Conservation (phyloP, 2,113 vertebrate species). For the Ginglymostoma cirratum region DNA sequence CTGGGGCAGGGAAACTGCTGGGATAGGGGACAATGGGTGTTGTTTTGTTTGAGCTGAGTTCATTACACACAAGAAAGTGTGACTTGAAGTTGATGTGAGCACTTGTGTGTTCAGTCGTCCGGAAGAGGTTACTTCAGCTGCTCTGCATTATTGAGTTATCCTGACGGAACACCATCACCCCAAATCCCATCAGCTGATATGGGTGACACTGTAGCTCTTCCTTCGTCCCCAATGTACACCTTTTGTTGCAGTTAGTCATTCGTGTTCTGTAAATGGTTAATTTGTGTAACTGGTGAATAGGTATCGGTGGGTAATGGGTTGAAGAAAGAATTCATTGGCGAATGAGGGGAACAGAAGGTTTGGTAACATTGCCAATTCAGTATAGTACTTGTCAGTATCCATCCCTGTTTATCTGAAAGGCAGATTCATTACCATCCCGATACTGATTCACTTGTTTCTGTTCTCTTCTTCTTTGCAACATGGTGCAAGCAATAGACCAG, state of each 20-base stretch:
- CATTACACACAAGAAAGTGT: no score
- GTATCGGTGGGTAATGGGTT: not conserved
- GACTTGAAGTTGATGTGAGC: not conserved
- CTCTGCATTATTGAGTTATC: not conserved
- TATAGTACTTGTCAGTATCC: not conserved
- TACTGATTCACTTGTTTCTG: not conserved
- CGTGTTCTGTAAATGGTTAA: not conserved
- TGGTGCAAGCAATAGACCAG: not conserved
- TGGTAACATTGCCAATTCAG: not conserved
- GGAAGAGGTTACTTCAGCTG: not conserved
- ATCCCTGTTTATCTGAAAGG: not conserved
- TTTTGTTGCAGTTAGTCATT: not conserved
- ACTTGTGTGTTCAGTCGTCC: not conserved
- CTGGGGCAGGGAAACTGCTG: not conserved
- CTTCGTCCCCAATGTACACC: not conserved
- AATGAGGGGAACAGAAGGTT: not conserved
- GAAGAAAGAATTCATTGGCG: not conserved
- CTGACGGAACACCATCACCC: not conserved
- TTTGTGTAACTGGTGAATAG: not conserved
- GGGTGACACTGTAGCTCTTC: not conserved
- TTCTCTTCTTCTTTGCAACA: not conserved
- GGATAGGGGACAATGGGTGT: not conserved
- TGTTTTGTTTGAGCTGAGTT: no score
- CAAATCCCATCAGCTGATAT: not conserved
- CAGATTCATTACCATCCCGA: not conserved